Evolutionary conservation across 2,888 invertebrate genomes (phyloP).

Genomic region (Chironomus tentans): DNA sequence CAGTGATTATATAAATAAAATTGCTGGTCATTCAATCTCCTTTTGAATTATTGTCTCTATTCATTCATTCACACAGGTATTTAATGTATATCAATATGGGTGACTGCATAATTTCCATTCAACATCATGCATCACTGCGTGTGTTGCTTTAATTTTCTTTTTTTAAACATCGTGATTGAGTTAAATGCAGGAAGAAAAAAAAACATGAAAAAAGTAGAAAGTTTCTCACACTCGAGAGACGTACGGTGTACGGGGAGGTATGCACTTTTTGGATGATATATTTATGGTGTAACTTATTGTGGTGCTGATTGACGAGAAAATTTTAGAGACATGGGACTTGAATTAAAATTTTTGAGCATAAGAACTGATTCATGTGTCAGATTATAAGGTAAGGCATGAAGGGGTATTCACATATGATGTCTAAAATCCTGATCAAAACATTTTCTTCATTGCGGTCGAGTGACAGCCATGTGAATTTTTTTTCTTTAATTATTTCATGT

Average conservation of each 20-base stretch:
- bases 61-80: too few species aligned
- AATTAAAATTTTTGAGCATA: too few species aligned
- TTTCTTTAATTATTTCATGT: too few species aligned
- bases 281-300: slow-evolving; percentile 13
- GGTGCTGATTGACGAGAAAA: slow-evolving; percentile 8
- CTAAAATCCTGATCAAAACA: too few species aligned
- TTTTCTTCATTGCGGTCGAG: too few species aligned
- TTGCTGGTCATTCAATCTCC: too few species aligned
- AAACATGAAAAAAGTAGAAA: neutral
- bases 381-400: too few species aligned
- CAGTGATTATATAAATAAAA: slow-evolving; percentile 1
- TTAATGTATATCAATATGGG: neutral
- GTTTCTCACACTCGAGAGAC: neutral
- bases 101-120: neutral
- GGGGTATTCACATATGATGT: too few species aligned
- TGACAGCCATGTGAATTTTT: too few species aligned
- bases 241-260: neutral
- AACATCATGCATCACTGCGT: slow-evolving; percentile 5
- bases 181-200: neutral
- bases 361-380: neutral
- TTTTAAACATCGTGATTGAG: slow-evolving; percentile 8
- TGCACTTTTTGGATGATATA: neutral
- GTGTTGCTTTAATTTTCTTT: neutral
- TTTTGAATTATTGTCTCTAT: too few species aligned
- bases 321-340: neutral